A percentile compares a stretch with the other conserved stretches of the same genome.
These are phyloP conservation scores for Camponotus vicinus DNA, from an alignment of 1,140 invertebrate species.

Conservation along the genomic window DNA sequence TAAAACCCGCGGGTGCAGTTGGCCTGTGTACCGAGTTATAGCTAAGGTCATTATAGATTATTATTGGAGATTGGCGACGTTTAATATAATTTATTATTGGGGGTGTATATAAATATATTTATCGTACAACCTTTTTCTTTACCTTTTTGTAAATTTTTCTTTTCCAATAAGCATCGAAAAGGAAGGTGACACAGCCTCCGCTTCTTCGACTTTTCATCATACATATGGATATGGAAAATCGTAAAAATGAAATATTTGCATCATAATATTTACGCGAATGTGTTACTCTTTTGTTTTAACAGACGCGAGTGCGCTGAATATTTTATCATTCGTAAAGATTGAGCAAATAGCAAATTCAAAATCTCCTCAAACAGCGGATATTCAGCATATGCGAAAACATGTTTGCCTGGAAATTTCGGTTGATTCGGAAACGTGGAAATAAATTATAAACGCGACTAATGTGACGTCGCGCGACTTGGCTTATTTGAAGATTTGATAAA, in stretches of 20 bases:
- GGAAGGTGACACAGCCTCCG: neutral
- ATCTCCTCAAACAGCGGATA: constrained; percentile 38
- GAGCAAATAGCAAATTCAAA: constrained; percentile 45
- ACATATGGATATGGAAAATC: constrained; percentile 7
- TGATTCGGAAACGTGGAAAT: constrained; percentile 17
- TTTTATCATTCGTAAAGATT: constrained; percentile 39
- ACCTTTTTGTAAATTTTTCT: constrained; percentile 31
- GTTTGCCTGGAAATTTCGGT: constrained; percentile 22
- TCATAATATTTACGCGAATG: constrained; percentile 34
- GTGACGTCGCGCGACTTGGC: neutral
- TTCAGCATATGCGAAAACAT: neutral
- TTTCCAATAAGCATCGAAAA: constrained; percentile 21
- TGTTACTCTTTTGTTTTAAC: constrained; percentile 35
- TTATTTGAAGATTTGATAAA: constrained; percentile 55
- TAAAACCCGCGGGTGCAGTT: constrained; percentile 57
- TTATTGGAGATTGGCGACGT: constrained; percentile 37
- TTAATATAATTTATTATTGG: constrained; percentile 49
- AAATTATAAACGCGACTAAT: constrained; percentile 16
- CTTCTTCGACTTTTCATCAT: neutral
- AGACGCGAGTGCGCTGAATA: constrained; percentile 15
- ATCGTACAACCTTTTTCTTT: neutral
- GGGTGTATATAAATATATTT: constrained; percentile 23
- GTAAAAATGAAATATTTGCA: constrained; percentile 19
- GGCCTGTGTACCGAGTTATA: neutral
- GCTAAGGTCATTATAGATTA: constrained; percentile 48